Conservation (phyloP, 2,888 invertebrate species). For the Dascillus cervinus region DNA sequence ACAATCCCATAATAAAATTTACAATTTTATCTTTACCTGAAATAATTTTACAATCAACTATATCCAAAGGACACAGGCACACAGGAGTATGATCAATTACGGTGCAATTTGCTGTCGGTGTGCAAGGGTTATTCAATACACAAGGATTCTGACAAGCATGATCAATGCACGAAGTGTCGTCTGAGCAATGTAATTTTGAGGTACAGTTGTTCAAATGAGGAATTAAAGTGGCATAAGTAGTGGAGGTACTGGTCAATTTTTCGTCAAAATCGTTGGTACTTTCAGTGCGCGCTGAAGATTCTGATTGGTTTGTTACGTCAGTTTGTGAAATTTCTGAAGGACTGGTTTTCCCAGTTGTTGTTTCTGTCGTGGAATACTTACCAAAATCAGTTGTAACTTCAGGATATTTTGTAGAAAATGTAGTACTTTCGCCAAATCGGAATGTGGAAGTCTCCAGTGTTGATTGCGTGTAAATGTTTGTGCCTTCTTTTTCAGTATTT, state of each 20-base stretch:
- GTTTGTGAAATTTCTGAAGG: background rate
- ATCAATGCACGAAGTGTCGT: slow-evolving; percentile 44
- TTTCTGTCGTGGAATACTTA: slow-evolving; percentile 1
- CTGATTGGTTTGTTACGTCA: background rate
- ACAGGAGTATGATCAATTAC: slow-evolving; percentile 47
- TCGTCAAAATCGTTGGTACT: too few species aligned
- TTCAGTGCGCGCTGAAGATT: background rate
- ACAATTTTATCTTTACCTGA: slow-evolving; percentile 52
- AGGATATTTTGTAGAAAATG: too few species aligned
- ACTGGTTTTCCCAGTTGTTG: slow-evolving; percentile 1
- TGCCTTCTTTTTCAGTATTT: too few species aligned
- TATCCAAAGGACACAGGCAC: slow-evolving; percentile 49
- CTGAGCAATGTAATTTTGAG: slow-evolving; percentile 35
- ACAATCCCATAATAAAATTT: slow-evolving; percentile 19
- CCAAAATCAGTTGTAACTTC: too few species aligned
- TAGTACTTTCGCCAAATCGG: background rate
- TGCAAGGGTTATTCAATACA: slow-evolving; percentile 40
- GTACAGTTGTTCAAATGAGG: slow-evolving; percentile 5
- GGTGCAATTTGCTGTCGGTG: slow-evolving; percentile 42
- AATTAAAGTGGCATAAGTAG: background rate
- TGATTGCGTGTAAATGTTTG: too few species aligned
- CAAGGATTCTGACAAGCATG: slow-evolving; percentile 49
- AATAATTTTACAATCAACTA: slow-evolving; percentile 49
- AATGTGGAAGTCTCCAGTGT: background rate
- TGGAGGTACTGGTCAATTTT: too few species aligned